Conservation (phyloP, 1,140 invertebrate genomes). For the Papilio dardanus region DNA sequence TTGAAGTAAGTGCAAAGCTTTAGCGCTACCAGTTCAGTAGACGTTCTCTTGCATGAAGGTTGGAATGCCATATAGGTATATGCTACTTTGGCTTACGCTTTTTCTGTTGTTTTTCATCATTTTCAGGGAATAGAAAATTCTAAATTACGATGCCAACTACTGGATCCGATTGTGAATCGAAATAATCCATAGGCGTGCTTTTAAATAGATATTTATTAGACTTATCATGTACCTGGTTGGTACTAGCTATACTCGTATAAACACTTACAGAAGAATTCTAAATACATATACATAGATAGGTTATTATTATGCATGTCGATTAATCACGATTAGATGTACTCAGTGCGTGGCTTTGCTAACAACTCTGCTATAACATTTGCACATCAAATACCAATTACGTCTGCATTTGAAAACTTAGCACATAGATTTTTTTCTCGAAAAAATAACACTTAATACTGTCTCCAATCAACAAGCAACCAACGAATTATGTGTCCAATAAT, state of each 20-base stretch:
- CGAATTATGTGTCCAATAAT: too few relatives aligned
- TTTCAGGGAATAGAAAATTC: background rate
- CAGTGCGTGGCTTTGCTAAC: background rate
- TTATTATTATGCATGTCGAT: background rate
- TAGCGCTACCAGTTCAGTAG: background rate
- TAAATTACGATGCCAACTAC: background rate
- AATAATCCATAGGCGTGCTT: too few relatives aligned
- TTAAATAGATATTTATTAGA: too few relatives aligned
- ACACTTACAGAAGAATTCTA: background rate
- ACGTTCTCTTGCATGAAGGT: background rate
- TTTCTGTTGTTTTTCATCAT: background rate
- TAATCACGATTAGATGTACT: background rate
- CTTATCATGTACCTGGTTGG: background rate
- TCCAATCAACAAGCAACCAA: too few relatives aligned
- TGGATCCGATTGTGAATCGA: background rate
- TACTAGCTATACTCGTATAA: too few relatives aligned
- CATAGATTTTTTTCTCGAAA: too few relatives aligned
- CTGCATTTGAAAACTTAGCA: background rate
- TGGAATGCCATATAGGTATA: background rate
- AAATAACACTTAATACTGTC: too few relatives aligned
- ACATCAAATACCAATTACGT: background rate
- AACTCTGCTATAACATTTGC: background rate
- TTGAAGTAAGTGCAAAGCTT: slow-evolving; percentile 58
- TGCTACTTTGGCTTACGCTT: background rate
- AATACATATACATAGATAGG: background rate